Base-by-base conservation (phyloP, 1,140 invertebrate species). In the Drosophila fuyamai region DNA sequence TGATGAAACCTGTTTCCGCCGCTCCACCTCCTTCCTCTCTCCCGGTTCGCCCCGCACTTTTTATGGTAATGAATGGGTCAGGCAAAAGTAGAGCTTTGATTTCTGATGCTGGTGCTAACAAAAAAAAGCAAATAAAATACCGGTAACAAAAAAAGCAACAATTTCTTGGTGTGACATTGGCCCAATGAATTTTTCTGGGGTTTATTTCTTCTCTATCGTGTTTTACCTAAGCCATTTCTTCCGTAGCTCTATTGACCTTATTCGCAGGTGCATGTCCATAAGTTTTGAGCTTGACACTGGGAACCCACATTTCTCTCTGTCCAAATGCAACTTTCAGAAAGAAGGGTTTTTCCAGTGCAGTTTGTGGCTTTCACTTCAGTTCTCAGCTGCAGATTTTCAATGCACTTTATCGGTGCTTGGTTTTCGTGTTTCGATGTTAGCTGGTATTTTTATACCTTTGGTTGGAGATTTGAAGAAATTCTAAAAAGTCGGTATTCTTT, bases 61-160 rank as follows among this genome's bases (percentile, higher is more conserved):
- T 72, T 72, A 72, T 72, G 68, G 43, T 72, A 72, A 72, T 72
- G 68, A 72, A 67, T 74, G 58, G 65, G 76, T 72, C 81, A 61
- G 73, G 74, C 54, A 76, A 44, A 59, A 76, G 43, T 67, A 27
- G 63, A 77, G 56, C 74, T 68, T 60, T 61, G 54, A 58, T 53
- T 76, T 67, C 55, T 59, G 47, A 60, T 76, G 51, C 35, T 36
- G 53, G 18, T 76, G 83, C 70, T 89, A 89, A 88, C 72, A 79
- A 59, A 76, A 70, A 70, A 88, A 66, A 46, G 61, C 71, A 80
- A 88, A 88, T 74, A 86, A 81, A 63, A 66, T 44, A 51, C 56
- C 27, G 67, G 50, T 46, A 41, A 63, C 14, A 6, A 23, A 56
- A 35, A 40, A 27, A 66, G 18, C 47, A 66, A 76, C 73, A 76